Conservation (phyloP, 2,113 vertebrate genomes). For the Tragulus kanchil region DNA sequence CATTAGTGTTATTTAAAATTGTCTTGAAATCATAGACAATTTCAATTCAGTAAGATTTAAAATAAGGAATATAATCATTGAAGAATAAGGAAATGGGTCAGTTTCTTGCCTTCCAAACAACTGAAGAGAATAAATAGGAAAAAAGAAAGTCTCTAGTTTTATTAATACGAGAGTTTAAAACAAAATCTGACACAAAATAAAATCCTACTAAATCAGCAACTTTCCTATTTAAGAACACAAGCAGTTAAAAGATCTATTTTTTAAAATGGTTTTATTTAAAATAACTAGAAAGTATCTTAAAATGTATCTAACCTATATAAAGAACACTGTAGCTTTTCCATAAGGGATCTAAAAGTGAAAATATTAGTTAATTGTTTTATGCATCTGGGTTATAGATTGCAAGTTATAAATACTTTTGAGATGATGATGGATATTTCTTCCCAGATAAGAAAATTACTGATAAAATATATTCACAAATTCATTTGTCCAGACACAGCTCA, state of each 20-base stretch:
- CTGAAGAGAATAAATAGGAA: background rate
- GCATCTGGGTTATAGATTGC: background rate
- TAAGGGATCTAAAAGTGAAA: background rate
- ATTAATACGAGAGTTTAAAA: background rate
- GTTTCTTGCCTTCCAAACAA: background rate
- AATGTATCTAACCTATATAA: background rate
- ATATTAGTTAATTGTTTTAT: background rate
- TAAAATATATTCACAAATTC: background rate
- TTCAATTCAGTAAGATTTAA: slow-evolving; percentile 30
- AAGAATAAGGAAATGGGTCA: background rate
- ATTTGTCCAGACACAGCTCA: background rate
- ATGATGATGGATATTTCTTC: background rate
- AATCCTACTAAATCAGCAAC: background rate
- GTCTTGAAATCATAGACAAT: background rate
- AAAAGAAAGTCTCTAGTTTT: background rate
- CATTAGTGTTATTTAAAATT: background rate
- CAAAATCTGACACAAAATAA: background rate
- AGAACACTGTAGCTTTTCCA: background rate
- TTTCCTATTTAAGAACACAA: background rate
- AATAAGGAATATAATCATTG: background rate
- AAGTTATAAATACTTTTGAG: background rate
- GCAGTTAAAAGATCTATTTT: background rate
- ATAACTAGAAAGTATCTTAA: background rate
- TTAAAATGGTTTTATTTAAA: slow-evolving; percentile 16
- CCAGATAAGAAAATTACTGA: background rate